A percentile compares a stretch with the other conserved stretches of the same genome.
phyloP scores from a whole-genome alignment of 2,797 vertebrate species.

The Alauda arvensis region DNA sequence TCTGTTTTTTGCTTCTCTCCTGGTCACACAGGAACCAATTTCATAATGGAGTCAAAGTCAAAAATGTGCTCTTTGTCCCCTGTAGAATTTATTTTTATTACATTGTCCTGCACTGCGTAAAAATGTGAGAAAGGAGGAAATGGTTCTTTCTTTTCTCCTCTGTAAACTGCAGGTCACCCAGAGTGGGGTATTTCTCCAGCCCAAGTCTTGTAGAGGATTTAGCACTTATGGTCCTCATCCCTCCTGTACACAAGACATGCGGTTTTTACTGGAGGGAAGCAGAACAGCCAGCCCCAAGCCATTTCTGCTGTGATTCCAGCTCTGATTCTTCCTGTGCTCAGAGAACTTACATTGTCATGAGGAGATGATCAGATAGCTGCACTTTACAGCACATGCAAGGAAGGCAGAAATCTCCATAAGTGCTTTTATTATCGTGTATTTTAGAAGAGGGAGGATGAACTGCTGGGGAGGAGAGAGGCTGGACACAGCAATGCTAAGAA shows the following conservation, averaged over 20 bases:
- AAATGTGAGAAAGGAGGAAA: not conserved
- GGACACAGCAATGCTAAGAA: not conserved
- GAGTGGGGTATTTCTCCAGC: not conserved
- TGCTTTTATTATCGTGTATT: not conserved
- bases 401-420: not conserved
- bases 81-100: not conserved
- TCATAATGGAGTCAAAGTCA: not conserved
- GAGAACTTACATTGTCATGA: not conserved
- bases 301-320: not conserved
- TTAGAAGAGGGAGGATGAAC: not conserved
- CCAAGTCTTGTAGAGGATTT: not conserved
- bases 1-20: not conserved
- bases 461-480: not conserved
- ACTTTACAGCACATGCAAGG: not conserved
- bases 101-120: not conserved
- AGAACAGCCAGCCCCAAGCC: not conserved
- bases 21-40: not conserved
- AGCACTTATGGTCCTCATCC: not conserved
- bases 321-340: not conserved
- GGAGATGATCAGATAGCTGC: not conserved
- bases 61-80: not conserved
- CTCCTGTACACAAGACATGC: not conserved
- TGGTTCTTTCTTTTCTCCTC: not conserved
- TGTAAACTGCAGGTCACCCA: not conserved
- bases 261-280: not conserved